Evolutionary conservation across 2,888 invertebrate species (phyloP), one percentile per base, ranked within the genome.

Genomic region (Lycia hirtaria): DNA sequence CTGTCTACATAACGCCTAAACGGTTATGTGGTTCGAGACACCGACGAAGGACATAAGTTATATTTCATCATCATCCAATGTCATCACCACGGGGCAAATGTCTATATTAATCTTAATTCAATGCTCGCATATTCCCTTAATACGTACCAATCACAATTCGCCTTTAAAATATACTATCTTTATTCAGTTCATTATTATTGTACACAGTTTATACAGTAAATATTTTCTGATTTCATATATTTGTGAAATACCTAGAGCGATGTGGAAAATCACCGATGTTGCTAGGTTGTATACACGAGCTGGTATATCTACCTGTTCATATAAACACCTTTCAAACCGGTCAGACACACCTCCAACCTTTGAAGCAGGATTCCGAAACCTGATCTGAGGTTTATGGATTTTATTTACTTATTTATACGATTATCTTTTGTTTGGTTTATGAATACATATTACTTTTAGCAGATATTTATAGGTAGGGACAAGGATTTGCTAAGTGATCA

Each of bases 301-400:
- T 24, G 40, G 15, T 10, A n/a, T 41, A 15, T 41, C 41, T 41
- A 26, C 26, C 15, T 41, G 28, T 40, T 26, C 10, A 26, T 26
- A 14, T 17, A 41, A 35, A 44, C 35, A 22, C 28, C 45, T 47
- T 52, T 37, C 19, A 52, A 58, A 52, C 57, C 48, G 22, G 57
- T 53, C 7, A 10, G 52, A 58, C 57, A 58, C 57, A 58, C 57
- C 57, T 53, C 52, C 57, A 52, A 58, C 57, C 57, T 58, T 58
- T 58, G 19, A 3, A 52, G n/a, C 48, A 1, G 47, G 43, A 50
- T 55, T 55, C 20, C 48, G n/a, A 28, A 41, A 55, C 55, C 24
- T 17, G 54, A 26, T 45, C 17, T 38, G n/a, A 15, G 14, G 14
- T 12, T 20, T 41, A 54, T 48, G 7, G 22, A 20, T 47, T 41